These are phyloP conservation scores for Flabesymbios commensalis DNA, from an alignment of 2,888 invertebrate species.

Conservation along the genomic window DNA sequence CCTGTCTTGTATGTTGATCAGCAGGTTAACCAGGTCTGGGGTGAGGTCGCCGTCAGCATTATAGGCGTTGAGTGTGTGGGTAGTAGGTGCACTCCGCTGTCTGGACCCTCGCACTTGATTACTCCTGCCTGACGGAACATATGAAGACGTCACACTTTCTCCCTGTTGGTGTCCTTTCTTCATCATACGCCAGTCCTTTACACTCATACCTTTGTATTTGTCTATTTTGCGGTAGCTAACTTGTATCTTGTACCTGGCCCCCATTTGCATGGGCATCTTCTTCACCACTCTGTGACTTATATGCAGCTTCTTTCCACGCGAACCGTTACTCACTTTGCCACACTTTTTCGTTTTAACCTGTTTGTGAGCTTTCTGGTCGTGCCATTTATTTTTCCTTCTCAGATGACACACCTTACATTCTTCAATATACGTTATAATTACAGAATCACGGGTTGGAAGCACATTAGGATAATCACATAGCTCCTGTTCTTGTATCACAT, in stretches of 20 bases:
- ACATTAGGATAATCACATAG: too few species aligned
- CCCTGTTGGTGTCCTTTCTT: too few species aligned
- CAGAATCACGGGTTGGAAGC: too few species aligned
- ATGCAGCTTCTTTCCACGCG: conserved; percentile 41
- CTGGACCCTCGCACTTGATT: neutral
- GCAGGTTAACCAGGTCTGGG: conserved; percentile 37
- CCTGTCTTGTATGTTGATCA: conserved; percentile 53
- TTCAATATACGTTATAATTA: too few species aligned
- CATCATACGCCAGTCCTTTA: neutral
- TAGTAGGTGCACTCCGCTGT: neutral
- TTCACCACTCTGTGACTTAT: conserved; percentile 46
- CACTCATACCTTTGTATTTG: neutral
- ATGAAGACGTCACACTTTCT: too few species aligned
- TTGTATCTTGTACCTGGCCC: neutral
- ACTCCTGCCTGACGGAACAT: neutral
- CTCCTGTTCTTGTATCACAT: too few species aligned
- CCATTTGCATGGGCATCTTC: conserved; percentile 34
- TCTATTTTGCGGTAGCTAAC: neutral
- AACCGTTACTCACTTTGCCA: conserved; percentile 40
- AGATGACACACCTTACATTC: too few species aligned
- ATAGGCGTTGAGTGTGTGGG: conserved; percentile 7
- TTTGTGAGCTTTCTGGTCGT: conserved; percentile 40
- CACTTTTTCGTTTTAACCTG: conserved; percentile 51
- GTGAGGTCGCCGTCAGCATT: conserved; percentile 27
- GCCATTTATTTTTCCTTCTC: conserved; percentile 21